Base-by-base conservation (phyloP, 1,140 invertebrate species). In the Lordiphosa clarofinis region DNA sequence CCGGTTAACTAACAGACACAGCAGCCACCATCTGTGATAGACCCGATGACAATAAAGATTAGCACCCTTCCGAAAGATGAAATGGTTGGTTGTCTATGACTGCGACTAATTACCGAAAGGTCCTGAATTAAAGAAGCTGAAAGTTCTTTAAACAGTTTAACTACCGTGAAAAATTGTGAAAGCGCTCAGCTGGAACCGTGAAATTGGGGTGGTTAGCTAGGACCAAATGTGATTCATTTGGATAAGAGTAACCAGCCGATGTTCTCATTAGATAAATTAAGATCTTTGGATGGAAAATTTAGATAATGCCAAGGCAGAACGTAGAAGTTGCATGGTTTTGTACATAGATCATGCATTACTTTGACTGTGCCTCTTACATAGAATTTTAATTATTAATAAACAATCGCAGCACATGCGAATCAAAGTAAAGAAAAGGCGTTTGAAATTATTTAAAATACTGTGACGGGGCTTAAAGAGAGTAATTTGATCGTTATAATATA, bases 31-130 rank as follows among this genome's bases (percentile, higher is more conserved):
- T 53, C 63, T 67, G 42, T 36, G 65, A 59, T 66, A 42, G 15
- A 55, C 12, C 53, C 62, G 76, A 76, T 82, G 76, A 82, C 62
- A 68, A 58, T 48, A 55, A 35, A 68, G 67, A 81, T 82, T 72
- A 82, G 59, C 66, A 65, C 39, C 38, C 13, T 37, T 48, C 46
- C 24, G 11, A 5, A 47, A 36, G 11, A 6, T 61, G 28, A 31
- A 55, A 7, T 46, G 54, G 15, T 40, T 40, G 47, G n/a, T 53
- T 56, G 31, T 50, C 53, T 56, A 33, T 48, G 60, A 52, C 50
- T 61, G 55, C 40, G 6, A 49, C 50, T 68, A 82, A 82, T 81
- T 82, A 69, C 56, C 46, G 33, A 11, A n/a, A 24, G 44, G 12
- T 13, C 42, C 54, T 40, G 15, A 50, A 50, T 68, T 60, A 39